phyloP scores from a whole-genome alignment of 2,113 vertebrate genomes.

The Brienomyrus brachyistius region DNA sequence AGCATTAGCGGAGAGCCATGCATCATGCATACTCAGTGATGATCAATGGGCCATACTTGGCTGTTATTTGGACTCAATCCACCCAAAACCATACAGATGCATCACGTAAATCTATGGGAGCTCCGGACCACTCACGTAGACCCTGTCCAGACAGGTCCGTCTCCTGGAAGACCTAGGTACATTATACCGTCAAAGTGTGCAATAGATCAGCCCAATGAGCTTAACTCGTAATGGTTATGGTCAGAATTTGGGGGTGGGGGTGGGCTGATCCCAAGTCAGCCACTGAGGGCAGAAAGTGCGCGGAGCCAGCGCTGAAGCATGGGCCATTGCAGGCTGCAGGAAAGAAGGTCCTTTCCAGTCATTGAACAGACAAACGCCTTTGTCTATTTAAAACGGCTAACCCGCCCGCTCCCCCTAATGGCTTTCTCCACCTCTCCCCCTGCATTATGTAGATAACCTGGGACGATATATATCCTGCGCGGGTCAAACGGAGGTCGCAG shows the following conservation, averaged over 20 bases:
- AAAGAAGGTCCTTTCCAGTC: constrained; percentile 43
- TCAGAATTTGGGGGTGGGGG: neutral
- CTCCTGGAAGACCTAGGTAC: neutral
- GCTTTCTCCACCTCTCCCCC: constrained; percentile 63
- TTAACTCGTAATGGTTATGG: constrained; percentile 4
- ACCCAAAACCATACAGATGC: constrained; percentile 14
- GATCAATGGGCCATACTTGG: constrained; percentile 50
- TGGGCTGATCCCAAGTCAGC: neutral
- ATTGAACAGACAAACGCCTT: constrained; percentile 42
- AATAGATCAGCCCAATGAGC: neutral
- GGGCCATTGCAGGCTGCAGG: constrained; percentile 24
- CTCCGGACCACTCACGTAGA: neutral
- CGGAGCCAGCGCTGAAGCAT: constrained; percentile 10
- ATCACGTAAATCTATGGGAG: neutral
- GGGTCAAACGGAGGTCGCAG: constrained; percentile 73
- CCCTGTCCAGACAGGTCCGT: neutral
- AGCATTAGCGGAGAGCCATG: constrained; percentile 47
- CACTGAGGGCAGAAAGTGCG: neutral
- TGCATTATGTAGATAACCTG: constrained; percentile 67
- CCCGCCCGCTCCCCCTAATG: constrained; percentile 46
- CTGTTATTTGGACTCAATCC: constrained; percentile 36
- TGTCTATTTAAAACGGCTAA: constrained; percentile 57
- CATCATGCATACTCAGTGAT: constrained; percentile 45
- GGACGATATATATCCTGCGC: constrained; percentile 59
- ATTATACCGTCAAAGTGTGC: neutral